phyloP scores from a whole-genome alignment of 2,888 invertebrate species.

The Tetrapedia diversipes region DNA sequence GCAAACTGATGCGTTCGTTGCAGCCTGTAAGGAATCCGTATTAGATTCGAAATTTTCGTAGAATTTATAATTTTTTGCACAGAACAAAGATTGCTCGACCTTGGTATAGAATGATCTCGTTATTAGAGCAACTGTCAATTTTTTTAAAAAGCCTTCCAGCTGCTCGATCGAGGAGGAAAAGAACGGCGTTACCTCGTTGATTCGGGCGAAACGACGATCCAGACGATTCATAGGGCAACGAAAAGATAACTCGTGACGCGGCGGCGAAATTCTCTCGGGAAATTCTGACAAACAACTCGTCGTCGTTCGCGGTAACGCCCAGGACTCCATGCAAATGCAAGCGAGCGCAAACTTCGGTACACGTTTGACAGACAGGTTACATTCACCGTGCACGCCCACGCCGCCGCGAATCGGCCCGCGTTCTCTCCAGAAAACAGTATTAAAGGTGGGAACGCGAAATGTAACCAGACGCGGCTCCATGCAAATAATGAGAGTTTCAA shows the following conservation, averaged over 20 bases:
- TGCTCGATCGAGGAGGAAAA: slow-evolving; percentile 2
- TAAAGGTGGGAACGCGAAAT: slow-evolving; percentile 49
- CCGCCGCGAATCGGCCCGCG: not conserved
- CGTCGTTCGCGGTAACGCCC: slow-evolving; percentile 50
- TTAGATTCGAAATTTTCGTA: too few species aligned
- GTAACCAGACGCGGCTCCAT: slow-evolving; percentile 31
- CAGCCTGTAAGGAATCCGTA: too few species aligned
- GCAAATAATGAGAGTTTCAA: slow-evolving; percentile 53
- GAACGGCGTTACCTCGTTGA: slow-evolving; percentile 25
- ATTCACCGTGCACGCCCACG: slow-evolving; percentile 30
- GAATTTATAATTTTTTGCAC: too few species aligned
- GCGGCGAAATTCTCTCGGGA: slow-evolving; percentile 65
- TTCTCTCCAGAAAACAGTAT: slow-evolving; percentile 43
- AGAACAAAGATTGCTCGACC: too few species aligned
- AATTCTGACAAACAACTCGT: slow-evolving; percentile 69
- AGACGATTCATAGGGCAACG: slow-evolving; percentile 49
- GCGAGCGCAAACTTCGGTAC: slow-evolving; percentile 58
- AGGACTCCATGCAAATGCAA: slow-evolving; percentile 65
- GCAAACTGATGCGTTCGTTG: too few species aligned
- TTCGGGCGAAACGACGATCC: slow-evolving; percentile 27
- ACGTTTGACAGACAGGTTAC: slow-evolving; percentile 61
- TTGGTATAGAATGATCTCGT: not conserved
- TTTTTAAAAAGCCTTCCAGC: not conserved
- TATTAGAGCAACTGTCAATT: not conserved
- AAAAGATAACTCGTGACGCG: slow-evolving; percentile 60